A percentile compares a stretch with the other conserved stretches of the same genome.
Conservation (phyloP, 2,113 vertebrate genomes). For the Leptobrachium ailaonicum region DNA sequence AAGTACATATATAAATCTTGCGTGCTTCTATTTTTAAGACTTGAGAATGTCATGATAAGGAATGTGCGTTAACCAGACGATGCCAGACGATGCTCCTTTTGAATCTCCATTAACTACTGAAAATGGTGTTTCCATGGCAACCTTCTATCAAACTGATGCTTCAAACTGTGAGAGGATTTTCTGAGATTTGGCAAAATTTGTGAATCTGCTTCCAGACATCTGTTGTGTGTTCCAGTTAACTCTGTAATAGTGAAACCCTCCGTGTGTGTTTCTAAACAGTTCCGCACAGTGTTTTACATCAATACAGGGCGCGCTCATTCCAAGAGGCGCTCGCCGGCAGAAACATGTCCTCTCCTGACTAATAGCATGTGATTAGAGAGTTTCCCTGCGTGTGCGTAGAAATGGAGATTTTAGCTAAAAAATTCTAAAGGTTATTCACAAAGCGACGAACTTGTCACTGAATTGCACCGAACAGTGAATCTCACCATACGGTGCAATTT, state of each 20-base stretch:
- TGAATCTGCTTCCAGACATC: background rate
- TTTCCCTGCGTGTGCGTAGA: no score
- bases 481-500: no score
- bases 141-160: background rate
- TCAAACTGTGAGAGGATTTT: background rate
- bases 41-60: background rate
- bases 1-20: no score
- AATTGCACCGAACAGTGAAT: no score
- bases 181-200: conserved; percentile 11
- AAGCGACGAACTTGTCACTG: no score
- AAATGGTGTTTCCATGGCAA: conserved; percentile 10
- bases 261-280: no score
- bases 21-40: background rate
- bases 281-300: no score
- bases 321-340: background rate
- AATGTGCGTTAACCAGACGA: background rate
- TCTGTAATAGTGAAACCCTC: background rate
- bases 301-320: background rate
- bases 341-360: background rate
- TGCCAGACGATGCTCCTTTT: background rate
- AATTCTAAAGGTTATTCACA: no score
- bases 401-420: no score
- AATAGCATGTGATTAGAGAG: background rate
- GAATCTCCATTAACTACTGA: background rate
- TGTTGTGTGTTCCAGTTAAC: background rate